Base-by-base conservation (phyloP, 2,888 invertebrate genomes). In the Itoplectis maculator region DNA sequence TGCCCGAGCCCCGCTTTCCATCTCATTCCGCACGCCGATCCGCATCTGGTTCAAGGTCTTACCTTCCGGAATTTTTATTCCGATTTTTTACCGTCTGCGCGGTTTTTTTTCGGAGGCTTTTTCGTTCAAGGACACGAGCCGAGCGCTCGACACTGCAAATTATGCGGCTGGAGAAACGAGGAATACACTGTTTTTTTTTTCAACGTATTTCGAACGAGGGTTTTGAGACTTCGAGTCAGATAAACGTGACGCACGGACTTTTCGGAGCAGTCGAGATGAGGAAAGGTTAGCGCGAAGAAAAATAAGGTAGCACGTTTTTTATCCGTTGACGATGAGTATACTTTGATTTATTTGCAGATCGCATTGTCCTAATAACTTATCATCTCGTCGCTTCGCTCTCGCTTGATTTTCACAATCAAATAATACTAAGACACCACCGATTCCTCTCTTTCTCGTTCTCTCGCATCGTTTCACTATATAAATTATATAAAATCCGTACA, bases 401-500 rank as follows among this genome's bases (percentile, higher is more conserved):
- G 11, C 42, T 35, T 51, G 20, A 18, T 51, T 74, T 70, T n/a
- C n/a, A 42, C 51, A 75, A 79, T 82, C 61, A 72, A 79, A 79
- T 79, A 79, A 82, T 76, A 37, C n/a, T 68, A 42, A 23, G 13
- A 65, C 65, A 23, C 40, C 42, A 37, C 37, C 23, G 13, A n/a
- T n/a, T 70, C 37, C 15, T 11, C 40, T 74, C 23, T 75, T 23
- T 70, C 78, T 69, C 65, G 75, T 74, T 76, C 66, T 72, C 79
- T 79, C 70, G 49, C 75, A 18, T 49, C 54, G 54, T 35, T 47
- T 49, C 79, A 76, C 59, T 76, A 82, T 82, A 82, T 82, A 82
- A 82, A 82, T 82, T 79, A 82, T 82, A 82, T 76, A 76, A 81
- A 73, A 72, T 76, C 29, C 56, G 49, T 63, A 37, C 75, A 76